Conservation (phyloP, 2,113 vertebrate genomes). For the Craseonycteris thonglongyai region DNA sequence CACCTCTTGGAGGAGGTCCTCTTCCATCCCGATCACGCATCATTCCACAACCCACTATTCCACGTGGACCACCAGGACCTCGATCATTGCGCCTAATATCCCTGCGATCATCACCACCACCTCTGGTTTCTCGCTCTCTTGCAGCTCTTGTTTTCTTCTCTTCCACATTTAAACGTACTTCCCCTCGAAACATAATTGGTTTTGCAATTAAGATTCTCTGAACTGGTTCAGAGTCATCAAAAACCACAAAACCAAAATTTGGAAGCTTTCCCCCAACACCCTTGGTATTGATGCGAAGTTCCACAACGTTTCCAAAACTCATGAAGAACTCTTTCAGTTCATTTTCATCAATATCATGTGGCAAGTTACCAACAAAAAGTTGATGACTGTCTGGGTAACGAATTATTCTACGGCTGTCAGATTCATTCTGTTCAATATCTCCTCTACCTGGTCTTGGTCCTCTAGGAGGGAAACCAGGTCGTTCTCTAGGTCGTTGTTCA, state of each 20-base stretch:
- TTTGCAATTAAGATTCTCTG: slow-evolving; percentile 97
- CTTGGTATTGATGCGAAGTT: slow-evolving; percentile 98
- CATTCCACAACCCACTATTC: slow-evolving; percentile 92
- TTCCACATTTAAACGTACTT: slow-evolving; percentile 97
- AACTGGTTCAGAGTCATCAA: slow-evolving; percentile 96
- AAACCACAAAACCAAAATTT: slow-evolving; percentile 99
- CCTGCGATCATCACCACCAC: slow-evolving; percentile 89
- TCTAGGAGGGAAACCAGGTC: slow-evolving; percentile 86
- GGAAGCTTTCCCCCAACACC: slow-evolving; percentile 96
- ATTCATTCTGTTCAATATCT: slow-evolving; percentile 88
- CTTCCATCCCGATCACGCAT: too few relatives aligned
- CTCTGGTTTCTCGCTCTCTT: slow-evolving; percentile 91
- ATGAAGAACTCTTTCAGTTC: slow-evolving; percentile 97
- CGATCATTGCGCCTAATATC: slow-evolving; percentile 92
- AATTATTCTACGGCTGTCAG: slow-evolving; percentile 89
- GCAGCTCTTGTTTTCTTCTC: slow-evolving; percentile 97
- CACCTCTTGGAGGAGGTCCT: too few relatives aligned
- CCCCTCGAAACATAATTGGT: slow-evolving; percentile 98
- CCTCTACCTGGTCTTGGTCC: slow-evolving; percentile 90
- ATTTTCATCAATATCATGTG: slow-evolving; percentile 93
- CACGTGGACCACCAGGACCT: slow-evolving; percentile 90
- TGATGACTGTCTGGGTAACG: slow-evolving; percentile 96
- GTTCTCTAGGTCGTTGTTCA: slow-evolving; percentile 92
- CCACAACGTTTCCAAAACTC: slow-evolving; percentile 96
- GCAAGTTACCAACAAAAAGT: slow-evolving; percentile 95